Conservation (phyloP, 2,797 vertebrate genomes). For the Miichthys miiuy region DNA sequence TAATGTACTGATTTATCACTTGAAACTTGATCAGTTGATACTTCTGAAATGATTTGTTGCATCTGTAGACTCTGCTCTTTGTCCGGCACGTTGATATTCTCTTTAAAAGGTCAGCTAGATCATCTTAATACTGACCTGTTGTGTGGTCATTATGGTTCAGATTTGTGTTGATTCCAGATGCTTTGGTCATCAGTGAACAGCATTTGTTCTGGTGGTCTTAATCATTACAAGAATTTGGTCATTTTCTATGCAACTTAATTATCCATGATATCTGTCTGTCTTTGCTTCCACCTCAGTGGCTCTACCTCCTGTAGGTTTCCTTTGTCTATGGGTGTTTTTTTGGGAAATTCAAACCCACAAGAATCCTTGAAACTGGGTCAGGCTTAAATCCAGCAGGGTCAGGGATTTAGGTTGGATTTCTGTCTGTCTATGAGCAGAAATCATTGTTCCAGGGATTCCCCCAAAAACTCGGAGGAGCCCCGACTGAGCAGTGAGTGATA, state of each 20-base stretch:
- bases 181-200: background rate
- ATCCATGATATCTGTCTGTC: background rate
- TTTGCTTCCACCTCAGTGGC: background rate
- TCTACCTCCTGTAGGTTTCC: background rate
- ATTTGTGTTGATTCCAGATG: background rate
- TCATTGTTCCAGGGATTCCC: constrained; percentile 45
- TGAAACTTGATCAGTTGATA: background rate
- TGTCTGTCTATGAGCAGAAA: constrained; percentile 27
- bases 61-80: background rate
- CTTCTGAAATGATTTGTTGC: background rate
- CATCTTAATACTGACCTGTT: background rate
- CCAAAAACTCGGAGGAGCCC: constrained; percentile 11
- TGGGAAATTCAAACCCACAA: background rate
- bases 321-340: background rate
- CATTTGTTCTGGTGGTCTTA: background rate
- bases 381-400: constrained; percentile 40
- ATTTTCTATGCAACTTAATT: background rate
- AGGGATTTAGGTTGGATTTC: constrained; percentile 48
- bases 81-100: background rate
- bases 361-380: constrained; percentile 14
- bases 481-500: constrained; percentile 25
- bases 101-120: background rate
- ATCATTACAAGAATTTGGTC: background rate
- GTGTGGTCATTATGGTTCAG: background rate
- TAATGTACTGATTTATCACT: background rate